Conservation (phyloP, 1,140 invertebrate genomes). For the Atta texana region DNA sequence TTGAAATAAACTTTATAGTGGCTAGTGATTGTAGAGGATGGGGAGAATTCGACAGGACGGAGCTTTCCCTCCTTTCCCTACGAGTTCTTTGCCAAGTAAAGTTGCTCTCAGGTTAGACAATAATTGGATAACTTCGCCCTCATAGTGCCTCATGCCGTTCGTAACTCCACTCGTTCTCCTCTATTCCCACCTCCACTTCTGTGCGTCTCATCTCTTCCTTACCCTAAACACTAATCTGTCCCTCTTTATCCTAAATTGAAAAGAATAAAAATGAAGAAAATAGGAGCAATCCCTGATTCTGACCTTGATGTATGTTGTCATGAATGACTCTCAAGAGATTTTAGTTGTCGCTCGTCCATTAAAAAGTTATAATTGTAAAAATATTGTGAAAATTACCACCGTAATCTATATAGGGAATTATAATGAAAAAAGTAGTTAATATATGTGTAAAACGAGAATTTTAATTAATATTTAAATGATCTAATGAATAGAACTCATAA, state of each 20-base stretch:
- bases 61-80: slow-evolving; percentile 67
- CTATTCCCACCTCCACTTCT: slow-evolving; percentile 52
- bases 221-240: slow-evolving; percentile 53
- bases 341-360: no score
- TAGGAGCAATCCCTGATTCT: no score
- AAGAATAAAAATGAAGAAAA: slow-evolving; percentile 54
- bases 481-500: background rate
- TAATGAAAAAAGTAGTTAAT: no score
- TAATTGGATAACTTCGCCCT: slow-evolving; percentile 86
- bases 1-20: slow-evolving; percentile 85
- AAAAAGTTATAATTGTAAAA: no score
- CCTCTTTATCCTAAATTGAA: slow-evolving; percentile 72
- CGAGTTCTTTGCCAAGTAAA: slow-evolving; percentile 81
- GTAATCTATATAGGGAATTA: no score
- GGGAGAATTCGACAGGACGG: slow-evolving; percentile 72
- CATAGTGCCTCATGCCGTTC: slow-evolving; percentile 75
- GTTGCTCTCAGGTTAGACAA: slow-evolving; percentile 86
- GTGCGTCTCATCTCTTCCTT: slow-evolving; percentile 44
- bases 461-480: background rate
- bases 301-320: no score
- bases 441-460: background rate
- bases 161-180: slow-evolving; percentile 61
- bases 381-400: no score
- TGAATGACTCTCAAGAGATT: no score
- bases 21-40: slow-evolving; percentile 80